Percentiles rank a stretch among this genome's conserved stretches.
Conservation (phyloP, 1,140 invertebrate species). For the Chironomus striatipennis region DNA sequence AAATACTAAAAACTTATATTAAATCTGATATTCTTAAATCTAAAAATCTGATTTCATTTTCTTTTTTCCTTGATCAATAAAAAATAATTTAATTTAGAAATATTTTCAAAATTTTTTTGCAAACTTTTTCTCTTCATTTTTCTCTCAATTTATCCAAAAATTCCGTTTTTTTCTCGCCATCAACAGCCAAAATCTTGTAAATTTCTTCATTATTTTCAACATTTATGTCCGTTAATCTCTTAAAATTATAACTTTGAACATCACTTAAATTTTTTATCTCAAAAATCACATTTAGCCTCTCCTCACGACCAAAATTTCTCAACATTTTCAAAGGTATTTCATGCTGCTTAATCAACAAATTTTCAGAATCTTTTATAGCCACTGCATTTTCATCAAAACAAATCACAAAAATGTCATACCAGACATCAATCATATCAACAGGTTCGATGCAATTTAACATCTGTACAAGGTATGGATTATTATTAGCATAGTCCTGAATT, state of each 20-base stretch:
- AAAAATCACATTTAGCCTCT: neutral
- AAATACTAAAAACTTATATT: too few species aligned
- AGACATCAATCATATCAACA: neutral
- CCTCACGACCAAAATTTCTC: neutral
- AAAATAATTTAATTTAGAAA: too few species aligned
- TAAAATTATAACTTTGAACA: neutral
- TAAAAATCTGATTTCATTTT: too few species aligned
- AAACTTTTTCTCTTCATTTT: too few species aligned
- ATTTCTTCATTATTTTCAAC: neutral
- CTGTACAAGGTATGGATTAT: neutral
- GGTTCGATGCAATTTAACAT: neutral
- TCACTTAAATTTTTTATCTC: neutral
- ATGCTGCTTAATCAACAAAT: neutral
- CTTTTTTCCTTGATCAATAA: too few species aligned
- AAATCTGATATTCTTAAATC: too few species aligned
- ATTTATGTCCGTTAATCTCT: neutral
- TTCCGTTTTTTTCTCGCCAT: neutral
- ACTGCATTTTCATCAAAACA: neutral
- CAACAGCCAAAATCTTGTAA: neutral
- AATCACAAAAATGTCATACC: conserved; percentile 8
- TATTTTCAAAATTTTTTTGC: too few species aligned
- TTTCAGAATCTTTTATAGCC: neutral
- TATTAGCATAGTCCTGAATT: neutral
- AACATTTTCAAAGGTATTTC: neutral
- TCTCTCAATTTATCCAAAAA: neutral